These are phyloP conservation scores for Propithecus deckenii DNA, from an alignment of 2,797 vertebrate genomes.

Conservation along the genomic window DNA sequence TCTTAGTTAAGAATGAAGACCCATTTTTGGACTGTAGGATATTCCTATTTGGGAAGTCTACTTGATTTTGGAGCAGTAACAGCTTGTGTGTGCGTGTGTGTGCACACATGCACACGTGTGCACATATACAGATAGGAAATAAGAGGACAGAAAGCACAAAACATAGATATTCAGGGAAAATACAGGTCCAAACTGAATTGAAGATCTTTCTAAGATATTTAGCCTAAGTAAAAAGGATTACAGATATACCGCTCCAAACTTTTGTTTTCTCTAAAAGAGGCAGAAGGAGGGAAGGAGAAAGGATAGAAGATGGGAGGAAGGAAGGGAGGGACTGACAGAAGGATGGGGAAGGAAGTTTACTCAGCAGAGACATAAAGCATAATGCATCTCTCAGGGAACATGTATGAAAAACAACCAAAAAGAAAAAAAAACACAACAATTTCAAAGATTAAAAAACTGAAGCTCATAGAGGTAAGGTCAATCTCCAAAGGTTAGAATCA, in stretches of 20 bases:
- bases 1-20: not conserved
- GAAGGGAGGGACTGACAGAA: not conserved
- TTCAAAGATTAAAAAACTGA: not conserved
- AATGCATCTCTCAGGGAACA: not conserved
- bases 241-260: not conserved
- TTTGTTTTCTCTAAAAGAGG: not conserved
- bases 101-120: too few species aligned
- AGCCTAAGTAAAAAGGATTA: not conserved
- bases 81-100: not conserved
- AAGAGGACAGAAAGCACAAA: not conserved
- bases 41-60: not conserved
- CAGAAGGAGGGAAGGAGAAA: not conserved
- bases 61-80: not conserved
- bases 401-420: not conserved
- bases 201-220: not conserved
- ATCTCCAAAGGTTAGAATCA: not conserved
- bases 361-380: not conserved
- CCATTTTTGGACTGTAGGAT: not conserved
- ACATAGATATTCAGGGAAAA: not conserved
- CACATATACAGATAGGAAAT: not conserved
- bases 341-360: not conserved
- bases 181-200: not conserved
- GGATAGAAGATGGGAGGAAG: not conserved
- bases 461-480: not conserved
- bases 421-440: not conserved